Evolutionary conservation across 2,888 invertebrate species (phyloP).

Genomic region (Psylliodes chrysocephalus): DNA sequence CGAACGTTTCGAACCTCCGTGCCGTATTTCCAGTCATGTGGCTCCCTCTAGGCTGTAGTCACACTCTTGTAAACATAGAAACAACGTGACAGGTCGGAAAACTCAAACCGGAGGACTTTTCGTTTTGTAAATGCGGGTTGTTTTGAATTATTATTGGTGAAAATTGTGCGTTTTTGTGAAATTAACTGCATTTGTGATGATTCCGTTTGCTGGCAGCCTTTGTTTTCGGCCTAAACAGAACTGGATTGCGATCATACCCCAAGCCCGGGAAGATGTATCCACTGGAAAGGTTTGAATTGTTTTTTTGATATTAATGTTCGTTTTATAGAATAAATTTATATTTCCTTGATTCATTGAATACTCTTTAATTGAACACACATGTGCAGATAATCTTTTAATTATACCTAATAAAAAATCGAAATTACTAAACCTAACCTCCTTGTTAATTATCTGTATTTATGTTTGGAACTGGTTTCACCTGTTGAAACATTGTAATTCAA

Average conservation of each 20-base stretch:
- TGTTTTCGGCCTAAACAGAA: slow-evolving; percentile 67
- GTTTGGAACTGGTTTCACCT: slow-evolving; percentile 12
- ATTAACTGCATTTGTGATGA: slow-evolving; percentile 40
- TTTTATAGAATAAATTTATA: too few species aligned
- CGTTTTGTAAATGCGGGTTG: not conserved
- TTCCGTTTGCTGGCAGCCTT: slow-evolving; percentile 66
- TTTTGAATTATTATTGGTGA: slow-evolving; percentile 3
- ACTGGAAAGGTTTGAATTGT: slow-evolving; percentile 24
- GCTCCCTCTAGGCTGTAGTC: slow-evolving; percentile 14
- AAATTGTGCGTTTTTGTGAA: not conserved
- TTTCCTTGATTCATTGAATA: too few species aligned
- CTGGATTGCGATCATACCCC: slow-evolving; percentile 37
- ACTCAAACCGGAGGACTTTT: slow-evolving; percentile 2
- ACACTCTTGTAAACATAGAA: slow-evolving; percentile 21
- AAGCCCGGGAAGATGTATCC: slow-evolving; percentile 4
- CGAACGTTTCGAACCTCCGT: not conserved
- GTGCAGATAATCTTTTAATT: too few species aligned
- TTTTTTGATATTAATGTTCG: not conserved
- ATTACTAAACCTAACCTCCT: too few species aligned
- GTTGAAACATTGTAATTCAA: slow-evolving; percentile 11
- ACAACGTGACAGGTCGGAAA: slow-evolving; percentile 25
- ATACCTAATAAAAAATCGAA: too few species aligned
- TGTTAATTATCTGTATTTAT: not conserved
- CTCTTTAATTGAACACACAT: too few species aligned
- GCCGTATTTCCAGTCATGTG: not conserved